These are phyloP conservation scores for Phocoena phocoena DNA, from an alignment of 2,113 vertebrate species.

Conservation along the genomic window DNA sequence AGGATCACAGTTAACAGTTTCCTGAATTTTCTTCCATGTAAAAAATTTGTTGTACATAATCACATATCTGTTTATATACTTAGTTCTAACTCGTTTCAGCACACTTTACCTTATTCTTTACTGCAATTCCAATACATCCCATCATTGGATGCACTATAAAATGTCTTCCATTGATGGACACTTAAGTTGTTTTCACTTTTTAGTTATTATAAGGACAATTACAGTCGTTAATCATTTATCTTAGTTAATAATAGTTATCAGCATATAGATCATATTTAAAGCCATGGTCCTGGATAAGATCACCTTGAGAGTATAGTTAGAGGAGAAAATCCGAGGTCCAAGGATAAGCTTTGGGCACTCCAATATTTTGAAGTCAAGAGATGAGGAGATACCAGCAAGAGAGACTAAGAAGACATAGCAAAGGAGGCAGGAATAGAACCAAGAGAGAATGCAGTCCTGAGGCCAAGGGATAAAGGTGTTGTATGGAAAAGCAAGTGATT, in stretches of 20 bases:
- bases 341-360: not conserved
- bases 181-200: not conserved
- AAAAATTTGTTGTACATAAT: not conserved
- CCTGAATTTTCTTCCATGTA: not conserved
- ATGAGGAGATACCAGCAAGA: not conserved
- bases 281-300: not conserved
- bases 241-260: not conserved
- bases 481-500: not conserved
- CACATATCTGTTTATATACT: not conserved
- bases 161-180: not conserved
- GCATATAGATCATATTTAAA: not conserved
- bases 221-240: not conserved
- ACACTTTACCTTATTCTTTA: not conserved
- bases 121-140: not conserved
- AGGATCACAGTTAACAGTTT: not conserved
- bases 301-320: not conserved
- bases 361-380: not conserved
- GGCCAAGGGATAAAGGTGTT: not conserved
- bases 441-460: not conserved
- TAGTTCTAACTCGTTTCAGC: not conserved
- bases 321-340: not conserved
- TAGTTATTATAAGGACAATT: not conserved
- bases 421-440: not conserved
- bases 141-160: not conserved
- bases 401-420: not conserved